These are phyloP conservation scores for Ochotona princeps DNA, from an alignment of 2,113 vertebrate genomes.

Conservation along the genomic window DNA sequence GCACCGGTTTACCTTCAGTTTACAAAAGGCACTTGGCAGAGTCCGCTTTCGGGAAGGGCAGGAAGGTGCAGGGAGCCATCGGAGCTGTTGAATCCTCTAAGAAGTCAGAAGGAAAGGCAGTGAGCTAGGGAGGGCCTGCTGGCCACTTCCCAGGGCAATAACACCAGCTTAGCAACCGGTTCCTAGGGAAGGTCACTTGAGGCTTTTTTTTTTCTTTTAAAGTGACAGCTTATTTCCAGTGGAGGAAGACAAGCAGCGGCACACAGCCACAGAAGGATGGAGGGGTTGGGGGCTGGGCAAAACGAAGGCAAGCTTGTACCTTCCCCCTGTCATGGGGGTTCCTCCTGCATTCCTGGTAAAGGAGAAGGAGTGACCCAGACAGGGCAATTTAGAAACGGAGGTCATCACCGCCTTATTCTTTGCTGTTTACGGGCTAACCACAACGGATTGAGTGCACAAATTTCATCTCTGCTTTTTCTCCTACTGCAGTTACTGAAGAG, in stretches of 20 bases:
- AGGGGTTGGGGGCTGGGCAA: background rate
- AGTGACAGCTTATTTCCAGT: conserved; percentile 69
- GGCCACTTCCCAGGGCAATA: conserved; percentile 33
- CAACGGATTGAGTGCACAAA: fast-evolving
- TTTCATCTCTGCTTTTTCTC: background rate
- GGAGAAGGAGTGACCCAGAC: background rate
- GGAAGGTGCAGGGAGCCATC: background rate
- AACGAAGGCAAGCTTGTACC: background rate
- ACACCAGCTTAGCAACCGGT: conserved; percentile 77
- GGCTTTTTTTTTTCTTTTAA: conserved; percentile 81
- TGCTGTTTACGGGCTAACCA: background rate
- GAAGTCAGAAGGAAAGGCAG: conserved; percentile 17
- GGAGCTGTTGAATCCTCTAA: background rate
- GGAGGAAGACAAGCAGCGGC: background rate
- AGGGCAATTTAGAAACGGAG: fast-evolving
- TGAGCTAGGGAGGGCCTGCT: background rate
- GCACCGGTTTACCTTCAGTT: conserved; percentile 48
- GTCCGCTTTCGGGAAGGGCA: conserved; percentile 20
- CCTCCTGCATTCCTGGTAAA: background rate
- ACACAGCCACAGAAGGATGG: background rate
- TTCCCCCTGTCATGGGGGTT: background rate
- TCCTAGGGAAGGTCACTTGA: conserved; percentile 63
- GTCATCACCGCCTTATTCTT: fast-evolving
- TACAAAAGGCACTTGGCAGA: conserved; percentile 8
- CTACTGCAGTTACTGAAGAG: background rate